Base-by-base conservation (phyloP, 2,888 invertebrate species). In the Trichacis sp. region DNA sequence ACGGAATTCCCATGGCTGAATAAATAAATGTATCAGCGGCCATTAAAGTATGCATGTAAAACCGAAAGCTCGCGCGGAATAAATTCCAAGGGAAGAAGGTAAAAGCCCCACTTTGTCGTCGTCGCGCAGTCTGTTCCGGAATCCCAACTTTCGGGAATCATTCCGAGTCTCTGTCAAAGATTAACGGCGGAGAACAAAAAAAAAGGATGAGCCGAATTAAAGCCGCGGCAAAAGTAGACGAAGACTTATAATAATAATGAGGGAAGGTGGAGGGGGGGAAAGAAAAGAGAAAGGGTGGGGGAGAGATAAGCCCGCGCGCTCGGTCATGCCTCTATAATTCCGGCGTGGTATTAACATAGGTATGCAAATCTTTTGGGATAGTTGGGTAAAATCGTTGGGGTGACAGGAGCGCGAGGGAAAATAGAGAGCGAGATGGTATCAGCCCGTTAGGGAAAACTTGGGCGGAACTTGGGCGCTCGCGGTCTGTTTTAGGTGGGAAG, bases 391-490 rank as follows among this genome's bases (percentile, higher is more conserved):
- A 68, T 68, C 56, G 54, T 56, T 56, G 43, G n/a, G 59, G 42
- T 53, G 57, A 54, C 59, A 40, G 45, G 50, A 47, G 49, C 61
- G 59, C 63, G 55, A 60, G 66, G 57, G 68, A 72, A 70, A 70
- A 70, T 65, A 72, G 68, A 70, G 70, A 71, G 71, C 71, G 68
- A 72, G 77, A 77, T 75, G 75, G 74, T 75, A 74, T 75, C 74
- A 30, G 58, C 72, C 71, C 75, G 73, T 78, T 77, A 75, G 59
- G 72, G 73, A 72, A 78, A 78, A 78, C 76, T 76, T 77, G 74
- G 68, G 70, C 72, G 69, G 63, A 76, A 76, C 73, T 77, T 77
- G 74, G 77, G 75, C 77, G 70, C 70, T 62, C 58, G 66, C 58
- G 71, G 69, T 69, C 71, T 73, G 71, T 73, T 73, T 69, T 69